A percentile compares a stretch with the other conserved stretches of the same genome.
These are phyloP conservation scores for Eueremaeus valkanovi DNA, from an alignment of 2,888 invertebrate genomes.

Conservation along the genomic window DNA sequence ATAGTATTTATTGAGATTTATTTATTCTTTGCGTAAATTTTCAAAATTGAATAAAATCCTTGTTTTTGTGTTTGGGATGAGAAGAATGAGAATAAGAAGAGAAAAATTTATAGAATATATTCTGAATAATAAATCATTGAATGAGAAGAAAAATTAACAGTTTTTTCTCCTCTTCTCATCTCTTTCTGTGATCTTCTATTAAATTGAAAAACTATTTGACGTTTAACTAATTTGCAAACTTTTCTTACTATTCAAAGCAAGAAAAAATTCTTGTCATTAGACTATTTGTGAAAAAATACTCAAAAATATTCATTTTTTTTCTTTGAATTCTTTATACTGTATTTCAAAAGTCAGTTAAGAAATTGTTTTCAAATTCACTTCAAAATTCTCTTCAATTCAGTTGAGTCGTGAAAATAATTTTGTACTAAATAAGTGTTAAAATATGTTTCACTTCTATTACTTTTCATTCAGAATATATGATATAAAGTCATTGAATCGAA, in stretches of 20 bases:
- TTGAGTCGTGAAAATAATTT: background rate
- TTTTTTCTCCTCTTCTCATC: background rate
- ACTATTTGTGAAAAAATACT: background rate
- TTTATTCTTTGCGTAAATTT: constrained; percentile 1
- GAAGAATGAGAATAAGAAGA: background rate
- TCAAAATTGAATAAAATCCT: constrained; percentile 1
- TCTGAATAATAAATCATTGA: constrained; percentile 25
- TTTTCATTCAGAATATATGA: background rate
- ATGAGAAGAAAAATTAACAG: constrained; percentile 10
- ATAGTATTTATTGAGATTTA: constrained; percentile 23
- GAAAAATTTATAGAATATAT: constrained; percentile 9
- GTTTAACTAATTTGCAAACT: constrained; percentile 2
- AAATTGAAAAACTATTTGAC: constrained; percentile 14
- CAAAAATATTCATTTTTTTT: background rate
- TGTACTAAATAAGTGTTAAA: background rate
- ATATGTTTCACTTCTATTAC: background rate
- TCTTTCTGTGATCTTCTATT: background rate
- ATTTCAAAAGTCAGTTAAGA: too few species aligned
- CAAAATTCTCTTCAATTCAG: background rate
- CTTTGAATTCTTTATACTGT: background rate
- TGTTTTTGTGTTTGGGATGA: background rate
- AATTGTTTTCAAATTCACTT: too few species aligned
- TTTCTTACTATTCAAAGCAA: background rate
- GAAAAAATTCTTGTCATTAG: background rate
- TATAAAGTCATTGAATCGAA: constrained; percentile 2